Evolutionary conservation across 1,140 invertebrate genomes (phyloP), one percentile per base, ranked within the genome.

Genomic region (Zophobas morio): DNA sequence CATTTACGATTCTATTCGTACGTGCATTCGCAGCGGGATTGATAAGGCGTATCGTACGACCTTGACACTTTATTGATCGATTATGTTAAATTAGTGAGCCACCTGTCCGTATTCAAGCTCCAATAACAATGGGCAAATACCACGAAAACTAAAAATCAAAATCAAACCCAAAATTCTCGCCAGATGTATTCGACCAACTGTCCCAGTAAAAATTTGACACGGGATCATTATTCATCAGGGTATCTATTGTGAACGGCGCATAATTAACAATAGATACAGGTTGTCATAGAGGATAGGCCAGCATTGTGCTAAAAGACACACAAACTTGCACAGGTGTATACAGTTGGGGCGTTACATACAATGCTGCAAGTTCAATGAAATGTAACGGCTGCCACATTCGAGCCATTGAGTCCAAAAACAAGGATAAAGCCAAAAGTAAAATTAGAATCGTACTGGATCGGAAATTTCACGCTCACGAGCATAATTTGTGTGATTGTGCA

Each of bases 231-330:
- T 63, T 63, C 37, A 37, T 36, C 36, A 39, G n/a, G 5, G 37
- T 42, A 42, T 34, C 60, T 66, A 66, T 66, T 66, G 60, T 66
- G 20, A 66, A 42, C 1, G 6, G 37, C 60, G 60, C 60, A 66
- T 66, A 66, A 66, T 66, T 66, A 66, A 66, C 56, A 66, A 66
- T 66, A 66, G 60, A 66, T 66, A 32, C 3, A 66, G 60, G 37
- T 42, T 66, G 60, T 66, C 60, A 66, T 20, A 66, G 60, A 60
- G 57, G 57, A 63, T 63, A 63, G 57, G 57, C 20, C 6, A 6
- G 60, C 6, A 66, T 66, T 66, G 60, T 66, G 20, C 2, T 39
- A 63, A 36, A 63, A 63, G 57, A 39, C 8, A 63, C n/a, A 39
- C 36, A 51, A 51, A 51, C 39, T 37, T 66, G 60, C 60, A 66